Evolutionary conservation across 2,888 invertebrate species (phyloP).

Genomic region (Cremastinae sp.): DNA sequence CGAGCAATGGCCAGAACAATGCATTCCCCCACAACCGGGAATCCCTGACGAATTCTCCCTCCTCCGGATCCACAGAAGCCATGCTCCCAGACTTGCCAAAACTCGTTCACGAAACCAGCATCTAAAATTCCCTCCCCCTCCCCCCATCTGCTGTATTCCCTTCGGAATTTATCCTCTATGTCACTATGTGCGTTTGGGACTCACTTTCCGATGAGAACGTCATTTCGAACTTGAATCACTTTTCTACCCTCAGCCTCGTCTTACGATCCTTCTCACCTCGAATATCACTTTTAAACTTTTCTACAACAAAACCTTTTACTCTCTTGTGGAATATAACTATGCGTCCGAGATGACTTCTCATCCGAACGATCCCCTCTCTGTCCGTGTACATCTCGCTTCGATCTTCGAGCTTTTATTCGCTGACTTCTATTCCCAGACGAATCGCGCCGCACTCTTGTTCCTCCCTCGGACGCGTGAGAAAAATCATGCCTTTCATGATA

Average conservation of each 20-base stretch:
- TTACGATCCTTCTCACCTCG: background rate
- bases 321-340: background rate
- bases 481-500: too few species aligned
- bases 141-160: background rate
- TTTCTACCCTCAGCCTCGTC: too few species aligned
- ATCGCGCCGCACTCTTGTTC: too few species aligned
- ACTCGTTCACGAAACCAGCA: constrained; percentile 88
- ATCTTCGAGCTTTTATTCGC: background rate
- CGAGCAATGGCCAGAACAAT: constrained; percentile 63
- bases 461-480: too few species aligned
- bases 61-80: constrained; percentile 78
- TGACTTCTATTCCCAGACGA: too few species aligned
- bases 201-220: background rate
- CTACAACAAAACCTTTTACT: too few species aligned
- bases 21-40: constrained; percentile 71
- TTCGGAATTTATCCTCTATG: background rate
- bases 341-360: too few species aligned
- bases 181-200: background rate
- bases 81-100: constrained; percentile 83
- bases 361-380: background rate
- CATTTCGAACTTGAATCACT: too few species aligned
- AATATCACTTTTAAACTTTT: too few species aligned
- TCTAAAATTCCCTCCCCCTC: constrained; percentile 78
- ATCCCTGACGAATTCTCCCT: constrained; percentile 71
- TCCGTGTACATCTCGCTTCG: constrained; percentile 3